These are phyloP conservation scores for Sialis fuliginosa DNA, from an alignment of 2,888 invertebrate genomes.

Conservation along the genomic window DNA sequence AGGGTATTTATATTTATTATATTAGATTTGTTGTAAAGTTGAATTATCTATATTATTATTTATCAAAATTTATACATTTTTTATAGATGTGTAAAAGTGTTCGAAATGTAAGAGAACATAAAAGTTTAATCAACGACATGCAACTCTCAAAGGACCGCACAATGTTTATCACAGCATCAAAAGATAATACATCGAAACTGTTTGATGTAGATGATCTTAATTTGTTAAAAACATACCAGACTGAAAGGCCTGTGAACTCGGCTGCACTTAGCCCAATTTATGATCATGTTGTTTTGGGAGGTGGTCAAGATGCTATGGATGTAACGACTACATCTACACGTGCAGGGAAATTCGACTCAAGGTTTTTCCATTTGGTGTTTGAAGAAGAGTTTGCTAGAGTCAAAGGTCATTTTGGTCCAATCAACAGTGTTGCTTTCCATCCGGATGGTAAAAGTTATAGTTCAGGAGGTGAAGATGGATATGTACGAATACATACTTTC, in stretches of 20 bases:
- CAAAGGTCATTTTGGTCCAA: conserved; percentile 99
- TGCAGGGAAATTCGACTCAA: conserved; percentile 91
- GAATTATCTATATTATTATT: background rate
- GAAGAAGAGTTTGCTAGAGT: conserved; percentile 94
- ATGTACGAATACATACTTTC: conserved; percentile 87
- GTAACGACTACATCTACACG: conserved; percentile 89
- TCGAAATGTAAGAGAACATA: conserved; percentile 65
- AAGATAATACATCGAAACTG: conserved; percentile 88
- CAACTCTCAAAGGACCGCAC: conserved; percentile 84
- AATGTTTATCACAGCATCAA: conserved; percentile 95
- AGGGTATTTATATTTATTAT: conserved; percentile 32
- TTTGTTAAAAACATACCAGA: conserved; percentile 87
- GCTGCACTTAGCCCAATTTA: conserved; percentile 89
- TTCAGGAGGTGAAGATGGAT: conserved; percentile 98
- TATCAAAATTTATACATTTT: conserved; percentile 10
- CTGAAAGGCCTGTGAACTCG: conserved; percentile 95
- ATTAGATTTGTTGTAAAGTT: background rate
- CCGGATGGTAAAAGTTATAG: conserved; percentile 94
- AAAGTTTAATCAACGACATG: conserved; percentile 84
- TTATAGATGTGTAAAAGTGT: conserved; percentile 65
- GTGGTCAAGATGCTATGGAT: conserved; percentile 99
- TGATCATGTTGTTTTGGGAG: conserved; percentile 94
- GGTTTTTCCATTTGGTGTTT: conserved; percentile 87
- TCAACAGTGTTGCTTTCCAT: conserved; percentile 95
- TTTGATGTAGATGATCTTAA: conserved; percentile 80